Base-by-base conservation (phyloP, 1,140 invertebrate genomes). In the Doryteuthis pealeii region DNA sequence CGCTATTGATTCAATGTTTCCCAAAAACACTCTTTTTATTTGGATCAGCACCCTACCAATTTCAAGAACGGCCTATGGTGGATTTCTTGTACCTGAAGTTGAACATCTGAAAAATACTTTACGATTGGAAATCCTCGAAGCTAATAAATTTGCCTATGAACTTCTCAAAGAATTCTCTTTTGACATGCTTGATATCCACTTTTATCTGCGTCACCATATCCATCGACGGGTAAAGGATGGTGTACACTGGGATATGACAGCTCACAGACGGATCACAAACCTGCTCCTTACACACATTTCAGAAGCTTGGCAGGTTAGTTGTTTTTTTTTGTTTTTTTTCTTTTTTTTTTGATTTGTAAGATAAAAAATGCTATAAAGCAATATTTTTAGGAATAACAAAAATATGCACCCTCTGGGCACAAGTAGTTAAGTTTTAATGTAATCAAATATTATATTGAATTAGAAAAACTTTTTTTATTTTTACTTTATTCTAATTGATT, bases 181-280 rank as follows among this genome's bases (percentile, higher is more conserved):
- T 76, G 89, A 90, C 81, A 84, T 90, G 0, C 75, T 90, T 14
- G 90, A 90, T 80, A 75, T 89, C 5, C 89, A 90, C 79, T 89
- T 87, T 75, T 84, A 89, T 74, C 81, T 90, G 54, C 80, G 84
- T 3, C 58, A 83, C 58, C 78, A 82, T 40, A 75, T 86, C 30
- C 76, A 86, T 49, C 70, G 77, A 18, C 76, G 83, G n/a, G 81
- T 77, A 31, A 35, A 75, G 35, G 85, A 86, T 78, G 84, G 84
- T 14, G 78, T 87, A 22, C 85, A 87, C 65, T 87, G 85, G 85
- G 82, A 84, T 74, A 80, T 77, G 75, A 78, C 77, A 1, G 85
- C 84, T 22, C 84, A 87, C 71, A 74, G 85, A 8, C 74, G 79
- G 14, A 86, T 87, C 15, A 82, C 82, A 12, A 82, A 83, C 71